A percentile compares a stretch with the other conserved stretches of the same genome.
These are phyloP conservation scores for Ctenoplectra terminalis DNA, from an alignment of 1,140 invertebrate species.

Conservation along the genomic window DNA sequence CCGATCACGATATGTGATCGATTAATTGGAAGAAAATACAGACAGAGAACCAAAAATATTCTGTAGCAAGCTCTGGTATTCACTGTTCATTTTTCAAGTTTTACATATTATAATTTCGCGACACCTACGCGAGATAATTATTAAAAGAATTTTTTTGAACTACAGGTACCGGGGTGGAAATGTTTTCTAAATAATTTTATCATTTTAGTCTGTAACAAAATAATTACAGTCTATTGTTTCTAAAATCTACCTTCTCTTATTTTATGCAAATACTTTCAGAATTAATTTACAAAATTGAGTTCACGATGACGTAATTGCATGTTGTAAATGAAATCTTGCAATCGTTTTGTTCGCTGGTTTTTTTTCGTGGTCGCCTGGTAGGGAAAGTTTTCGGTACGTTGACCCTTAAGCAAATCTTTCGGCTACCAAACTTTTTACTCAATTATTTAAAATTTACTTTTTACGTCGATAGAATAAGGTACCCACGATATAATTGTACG, in stretches of 20 bases:
- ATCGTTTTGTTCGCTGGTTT: not conserved
- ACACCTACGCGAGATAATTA: not conserved
- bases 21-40: too few relatives aligned
- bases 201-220: not conserved
- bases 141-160: not conserved
- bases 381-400: conserved; percentile 5
- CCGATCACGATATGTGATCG: not conserved
- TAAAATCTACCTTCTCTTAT: not conserved
- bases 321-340: not conserved
- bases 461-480: not conserved
- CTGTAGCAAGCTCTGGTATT: not conserved
- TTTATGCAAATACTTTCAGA: not conserved
- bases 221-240: not conserved
- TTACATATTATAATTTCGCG: too few relatives aligned
- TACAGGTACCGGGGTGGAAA: too few relatives aligned
- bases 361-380: not conserved
- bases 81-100: not conserved
- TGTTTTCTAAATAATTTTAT: not conserved
- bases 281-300: not conserved
- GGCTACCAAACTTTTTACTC: not conserved
- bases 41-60: not conserved
- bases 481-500: too few relatives aligned
- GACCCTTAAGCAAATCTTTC: not conserved
- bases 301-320: too few relatives aligned
- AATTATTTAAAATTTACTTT: not conserved